Base-by-base conservation (phyloP, 1,140 invertebrate genomes). In the Cydia pomonella region DNA sequence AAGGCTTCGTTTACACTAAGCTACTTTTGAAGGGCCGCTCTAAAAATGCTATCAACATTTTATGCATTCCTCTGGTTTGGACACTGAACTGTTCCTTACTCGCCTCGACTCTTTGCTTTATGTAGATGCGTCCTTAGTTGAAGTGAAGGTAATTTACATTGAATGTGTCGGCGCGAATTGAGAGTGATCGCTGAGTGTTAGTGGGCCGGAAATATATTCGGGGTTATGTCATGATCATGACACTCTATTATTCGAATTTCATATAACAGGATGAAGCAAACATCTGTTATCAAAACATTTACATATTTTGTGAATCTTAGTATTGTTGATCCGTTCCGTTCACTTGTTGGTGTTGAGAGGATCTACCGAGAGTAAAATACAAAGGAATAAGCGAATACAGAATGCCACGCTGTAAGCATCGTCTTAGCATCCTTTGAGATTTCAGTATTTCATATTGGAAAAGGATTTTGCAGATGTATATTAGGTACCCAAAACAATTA, bases 71-170 rank as follows among this genome's bases (percentile, higher is more conserved):
- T 47, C 44, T 47, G 16, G 47, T 16, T 16, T 16, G 16, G 47
- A 50, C 6, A 18, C 5, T 18, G 6, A 44, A 44, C 41, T 44
- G 41, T 13, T n/a, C n/a, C 16, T 50, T 50, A 50, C 47, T 50
- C 6, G 0, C 3, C 1, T n/a, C 2, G 47, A 50, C 53, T 59
- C 3, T 23, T 59, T 2, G 53, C 21, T 23, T 12, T 10, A 7
- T 23, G 53, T 59, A 21, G 18, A 50, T 18, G 2, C n/a, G 72
- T 77, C 75, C 63, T 75, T 74, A 73, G 73, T 59, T 75, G 27
- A 50, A 79, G 75, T 78, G 66, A n/a, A n/a, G n/a, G n/a, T 75
- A 82, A 80, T 82, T 82, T 80, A 79, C 78, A 80, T 82, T 77
- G 75, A 82, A 82, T 82, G 64, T 69, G 64, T 69, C 64, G 64